Evolutionary conservation across 1,140 invertebrate genomes (phyloP).

Genomic region (Pollicipes pollicipes): DNA sequence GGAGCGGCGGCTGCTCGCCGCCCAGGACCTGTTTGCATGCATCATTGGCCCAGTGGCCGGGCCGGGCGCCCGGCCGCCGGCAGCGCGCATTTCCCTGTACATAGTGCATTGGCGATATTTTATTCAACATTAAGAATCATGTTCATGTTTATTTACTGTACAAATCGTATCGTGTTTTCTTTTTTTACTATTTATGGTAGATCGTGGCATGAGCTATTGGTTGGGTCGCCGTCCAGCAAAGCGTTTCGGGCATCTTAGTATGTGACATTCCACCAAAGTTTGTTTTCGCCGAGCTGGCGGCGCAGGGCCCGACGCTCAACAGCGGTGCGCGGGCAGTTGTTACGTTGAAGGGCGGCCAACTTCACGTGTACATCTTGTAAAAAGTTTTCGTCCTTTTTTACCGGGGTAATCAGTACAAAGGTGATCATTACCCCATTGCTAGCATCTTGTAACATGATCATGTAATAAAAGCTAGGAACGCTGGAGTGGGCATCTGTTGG

Average conservation of each 20-base stretch:
- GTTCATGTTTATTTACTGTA: not conserved
- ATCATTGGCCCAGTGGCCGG: too few species aligned
- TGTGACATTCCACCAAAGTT: conserved; percentile 1
- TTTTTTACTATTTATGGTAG: not conserved
- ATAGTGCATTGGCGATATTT: not conserved
- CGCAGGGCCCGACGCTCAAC: too few species aligned
- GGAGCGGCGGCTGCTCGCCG: too few species aligned
- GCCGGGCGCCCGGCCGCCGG: too few species aligned
- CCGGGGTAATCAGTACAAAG: conserved; percentile 1
- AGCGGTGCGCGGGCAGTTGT: not conserved
- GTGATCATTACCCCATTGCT: not conserved
- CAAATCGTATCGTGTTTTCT: not conserved
- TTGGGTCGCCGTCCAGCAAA: not conserved
- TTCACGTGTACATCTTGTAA: not conserved
- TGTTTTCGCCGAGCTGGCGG: not conserved
- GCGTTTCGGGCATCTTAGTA: not conserved
- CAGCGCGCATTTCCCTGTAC: not conserved
- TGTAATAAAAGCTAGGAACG: not conserved
- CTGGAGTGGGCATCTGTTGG: not conserved
- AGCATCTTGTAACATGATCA: not conserved
- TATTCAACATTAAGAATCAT: not conserved
- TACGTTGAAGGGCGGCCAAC: not conserved
- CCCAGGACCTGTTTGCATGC: too few species aligned
- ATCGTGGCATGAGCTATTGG: not conserved
- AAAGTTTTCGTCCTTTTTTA: conserved; percentile 2